Percentiles rank a stretch among this genome's conserved stretches.
These are phyloP conservation scores for Semicossyphus pulcher DNA, from an alignment of 2,113 vertebrate species.

Conservation along the genomic window DNA sequence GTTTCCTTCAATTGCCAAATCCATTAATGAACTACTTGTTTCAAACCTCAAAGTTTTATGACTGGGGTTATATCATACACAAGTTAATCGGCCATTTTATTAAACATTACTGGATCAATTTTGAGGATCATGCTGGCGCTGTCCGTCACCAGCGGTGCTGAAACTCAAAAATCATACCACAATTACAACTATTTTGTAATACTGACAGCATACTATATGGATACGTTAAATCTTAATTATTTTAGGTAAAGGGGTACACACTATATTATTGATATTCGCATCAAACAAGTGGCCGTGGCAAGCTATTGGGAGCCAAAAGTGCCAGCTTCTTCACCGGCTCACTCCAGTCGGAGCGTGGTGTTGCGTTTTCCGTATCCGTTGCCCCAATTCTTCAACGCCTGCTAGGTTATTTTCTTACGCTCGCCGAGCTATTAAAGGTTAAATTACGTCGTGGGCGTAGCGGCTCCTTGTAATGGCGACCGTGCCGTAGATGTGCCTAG, in stretches of 20 bases:
- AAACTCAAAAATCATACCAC: conserved; percentile 30
- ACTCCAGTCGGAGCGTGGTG: conserved; percentile 59
- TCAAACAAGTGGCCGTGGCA: conserved; percentile 31
- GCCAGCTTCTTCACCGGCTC: conserved; percentile 63
- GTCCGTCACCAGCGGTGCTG: conserved; percentile 78
- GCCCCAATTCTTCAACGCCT: conserved; percentile 67
- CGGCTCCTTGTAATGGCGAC: conserved; percentile 84
- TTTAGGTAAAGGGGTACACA: neutral
- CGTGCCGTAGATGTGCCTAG: conserved; percentile 81
- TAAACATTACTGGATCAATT: neutral
- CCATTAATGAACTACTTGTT: neutral
- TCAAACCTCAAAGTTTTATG: neutral
- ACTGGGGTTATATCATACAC: neutral
- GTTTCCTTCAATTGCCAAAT: too few species aligned
- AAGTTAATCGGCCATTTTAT: neutral
- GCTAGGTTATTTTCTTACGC: conserved; percentile 60
- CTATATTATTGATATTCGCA: neutral
- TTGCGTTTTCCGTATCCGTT: conserved; percentile 39
- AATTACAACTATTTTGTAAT: neutral
- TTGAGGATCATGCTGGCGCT: conserved; percentile 45
- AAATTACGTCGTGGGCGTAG: conserved; percentile 77
- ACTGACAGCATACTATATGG: neutral
- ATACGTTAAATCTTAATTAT: neutral
- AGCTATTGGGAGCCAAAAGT: conserved; percentile 38
- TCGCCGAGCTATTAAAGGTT: conserved; percentile 29